A percentile compares a stretch with the other conserved stretches of the same genome.
These are phyloP conservation scores for Falco rusticolus DNA, from an alignment of 2,797 vertebrate genomes.

Conservation along the genomic window DNA sequence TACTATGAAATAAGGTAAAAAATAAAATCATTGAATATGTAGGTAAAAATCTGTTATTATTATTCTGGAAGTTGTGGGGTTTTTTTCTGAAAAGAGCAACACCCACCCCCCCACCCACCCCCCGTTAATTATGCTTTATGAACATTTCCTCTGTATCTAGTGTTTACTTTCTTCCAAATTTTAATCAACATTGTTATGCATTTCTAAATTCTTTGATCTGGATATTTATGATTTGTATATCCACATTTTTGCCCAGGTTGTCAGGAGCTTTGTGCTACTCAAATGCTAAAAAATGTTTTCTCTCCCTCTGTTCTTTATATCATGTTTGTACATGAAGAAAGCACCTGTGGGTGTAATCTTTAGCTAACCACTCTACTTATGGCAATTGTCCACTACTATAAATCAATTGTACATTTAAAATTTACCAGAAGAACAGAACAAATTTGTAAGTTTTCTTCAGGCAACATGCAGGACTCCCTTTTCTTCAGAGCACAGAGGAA, in stretches of 20 bases:
- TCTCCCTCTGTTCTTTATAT: not conserved
- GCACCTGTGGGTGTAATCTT: accelerated
- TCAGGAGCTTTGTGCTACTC: not conserved
- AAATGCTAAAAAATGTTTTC: not conserved
- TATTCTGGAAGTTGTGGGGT: not conserved
- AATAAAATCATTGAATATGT: not conserved
- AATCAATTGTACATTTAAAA: not conserved
- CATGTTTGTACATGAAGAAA: not conserved
- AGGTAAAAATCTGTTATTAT: not conserved
- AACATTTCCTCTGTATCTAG: not conserved
- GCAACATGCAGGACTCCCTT: not conserved
- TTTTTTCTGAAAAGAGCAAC: accelerated
- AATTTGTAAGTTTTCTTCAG: not conserved
- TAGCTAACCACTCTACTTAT: not conserved
- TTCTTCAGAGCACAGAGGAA: not conserved
- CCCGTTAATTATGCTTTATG: not conserved
- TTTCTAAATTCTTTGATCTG: not conserved
- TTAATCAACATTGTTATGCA: not conserved
- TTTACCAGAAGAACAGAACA: not conserved
- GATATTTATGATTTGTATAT: not conserved
- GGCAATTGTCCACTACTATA: not conserved
- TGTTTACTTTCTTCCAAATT: not conserved
- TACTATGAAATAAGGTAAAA: not conserved
- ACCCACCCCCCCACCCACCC: no score
- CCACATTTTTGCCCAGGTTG: not conserved